These are phyloP conservation scores for Zygogramma bicolorata DNA, from an alignment of 2,888 invertebrate species.

Conservation along the genomic window DNA sequence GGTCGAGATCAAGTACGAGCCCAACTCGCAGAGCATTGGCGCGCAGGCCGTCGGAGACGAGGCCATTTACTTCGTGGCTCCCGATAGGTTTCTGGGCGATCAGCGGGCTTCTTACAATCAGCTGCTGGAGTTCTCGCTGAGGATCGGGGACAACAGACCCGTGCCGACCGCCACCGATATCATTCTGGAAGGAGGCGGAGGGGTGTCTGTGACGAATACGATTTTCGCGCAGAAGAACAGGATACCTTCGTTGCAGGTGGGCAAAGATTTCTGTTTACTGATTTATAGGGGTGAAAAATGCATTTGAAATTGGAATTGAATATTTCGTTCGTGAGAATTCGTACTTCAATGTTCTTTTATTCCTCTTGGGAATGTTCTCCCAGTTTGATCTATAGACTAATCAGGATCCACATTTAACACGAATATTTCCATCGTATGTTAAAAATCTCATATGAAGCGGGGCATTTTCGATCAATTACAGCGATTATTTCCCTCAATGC, in stretches of 20 bases:
- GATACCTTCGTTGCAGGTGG: constrained; percentile 79
- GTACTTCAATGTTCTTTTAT: not conserved
- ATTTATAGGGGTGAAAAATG: too few relatives aligned
- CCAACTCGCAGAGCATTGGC: constrained; percentile 83
- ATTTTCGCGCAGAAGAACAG: constrained; percentile 94
- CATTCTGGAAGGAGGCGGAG: constrained; percentile 83
- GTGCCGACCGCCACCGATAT: constrained; percentile 89
- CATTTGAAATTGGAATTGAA: too few relatives aligned
- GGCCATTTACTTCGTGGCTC: constrained; percentile 90
- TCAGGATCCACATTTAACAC: too few relatives aligned
- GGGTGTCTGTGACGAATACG: constrained; percentile 84
- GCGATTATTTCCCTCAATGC: too few relatives aligned
- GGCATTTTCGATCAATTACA: too few relatives aligned
- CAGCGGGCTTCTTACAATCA: constrained; percentile 96
- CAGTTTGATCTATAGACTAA: too few relatives aligned
- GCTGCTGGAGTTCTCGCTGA: constrained; percentile 86
- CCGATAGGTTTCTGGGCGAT: constrained; percentile 87
- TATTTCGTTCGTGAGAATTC: too few relatives aligned
- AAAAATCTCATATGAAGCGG: too few relatives aligned
- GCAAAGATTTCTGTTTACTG: not conserved
- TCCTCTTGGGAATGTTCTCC: not conserved
- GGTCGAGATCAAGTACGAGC: constrained; percentile 80
- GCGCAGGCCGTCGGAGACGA: constrained; percentile 80
- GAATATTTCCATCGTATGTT: too few relatives aligned
- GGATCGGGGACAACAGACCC: constrained; percentile 86